Conservation (phyloP, 2,113 vertebrate genomes). For the Trematocara zebra region DNA sequence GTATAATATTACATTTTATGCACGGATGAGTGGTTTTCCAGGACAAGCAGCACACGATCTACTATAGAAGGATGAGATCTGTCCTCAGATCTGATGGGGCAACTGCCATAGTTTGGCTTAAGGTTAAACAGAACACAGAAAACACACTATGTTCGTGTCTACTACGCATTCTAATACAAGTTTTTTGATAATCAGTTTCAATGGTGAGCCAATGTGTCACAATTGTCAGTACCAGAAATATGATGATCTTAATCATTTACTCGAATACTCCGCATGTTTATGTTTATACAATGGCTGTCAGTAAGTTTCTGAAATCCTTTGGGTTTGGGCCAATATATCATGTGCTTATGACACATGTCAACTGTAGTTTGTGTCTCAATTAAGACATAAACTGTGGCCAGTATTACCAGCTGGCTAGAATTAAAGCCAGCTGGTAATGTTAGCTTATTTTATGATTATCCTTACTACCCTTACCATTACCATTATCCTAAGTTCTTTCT, state of each 20-base stretch:
- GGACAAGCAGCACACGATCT: neutral
- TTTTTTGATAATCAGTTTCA: neutral
- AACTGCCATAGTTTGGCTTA: slow-evolving; percentile 10
- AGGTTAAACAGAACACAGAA: neutral
- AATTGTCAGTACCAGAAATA: neutral
- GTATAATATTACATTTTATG: slow-evolving; percentile 36
- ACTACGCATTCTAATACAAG: neutral
- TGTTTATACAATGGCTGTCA: neutral
- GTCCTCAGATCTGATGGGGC: neutral
- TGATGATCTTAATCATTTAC: neutral
- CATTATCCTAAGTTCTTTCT: neutral
- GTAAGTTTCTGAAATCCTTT: neutral
- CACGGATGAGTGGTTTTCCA: neutral
- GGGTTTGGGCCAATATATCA: neutral
- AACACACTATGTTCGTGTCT: neutral
- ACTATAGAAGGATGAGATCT: neutral
- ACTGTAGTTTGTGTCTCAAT: neutral
- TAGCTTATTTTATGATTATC: neutral
- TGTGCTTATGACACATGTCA: neutral
- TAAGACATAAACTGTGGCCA: neutral
- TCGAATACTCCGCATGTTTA: neutral
- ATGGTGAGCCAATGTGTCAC: neutral
- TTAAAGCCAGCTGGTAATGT: neutral
- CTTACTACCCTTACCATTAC: neutral
- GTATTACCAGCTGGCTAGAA: neutral